Base-by-base conservation (phyloP, 2,888 invertebrate genomes). In the Listrodromus nycthemerus region DNA sequence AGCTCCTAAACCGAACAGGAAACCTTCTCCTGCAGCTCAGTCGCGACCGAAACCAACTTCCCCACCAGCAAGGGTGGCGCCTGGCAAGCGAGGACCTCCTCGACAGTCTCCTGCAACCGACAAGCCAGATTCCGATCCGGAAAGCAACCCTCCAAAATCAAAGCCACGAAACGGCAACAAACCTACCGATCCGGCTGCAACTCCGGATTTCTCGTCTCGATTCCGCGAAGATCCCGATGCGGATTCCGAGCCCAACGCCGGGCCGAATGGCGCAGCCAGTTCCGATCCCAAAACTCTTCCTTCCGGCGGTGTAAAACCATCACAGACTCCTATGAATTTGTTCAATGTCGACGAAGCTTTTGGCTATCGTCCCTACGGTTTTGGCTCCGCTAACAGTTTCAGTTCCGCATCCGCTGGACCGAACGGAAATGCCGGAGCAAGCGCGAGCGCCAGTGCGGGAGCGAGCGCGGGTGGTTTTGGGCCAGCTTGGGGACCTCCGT, bases 311-410 rank as follows among this genome's bases (percentile, higher is more conserved):
- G 8, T 55, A 50, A 37, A 45, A 3, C 80, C 73, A 4, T 13
- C 27, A n/a, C 5, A 19, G 6, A 48, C 58, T 70, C 37, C 48
- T n/a, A 33, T 58, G 5, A 71, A 66, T 61, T 27, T 8, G n/a
- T 78, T 81, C 58, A 79, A 79, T 52, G 78, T 78, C 7, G 58
- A 65, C 27, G 74, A 21, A 8, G 69, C 69, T 16, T 81, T 78
- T 19, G 76, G 55, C 8, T 67, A 24, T 1, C 83, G 76, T 0
- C 82, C 83, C 8, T 77, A 65, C 33, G 86, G 76, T 6, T 84
- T 82, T 27, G 85, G 86, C 21, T 63, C 77, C 16, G 80, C 85
- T 0, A 76, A 78, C 10, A 82, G 87, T 80, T 84, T 85, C 58
- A 79, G 84, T 41, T 76, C 83, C 16, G 79, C 82, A 10, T 69